Base-by-base conservation (phyloP, 2,113 vertebrate species). In the Bubalus kerabau region DNA sequence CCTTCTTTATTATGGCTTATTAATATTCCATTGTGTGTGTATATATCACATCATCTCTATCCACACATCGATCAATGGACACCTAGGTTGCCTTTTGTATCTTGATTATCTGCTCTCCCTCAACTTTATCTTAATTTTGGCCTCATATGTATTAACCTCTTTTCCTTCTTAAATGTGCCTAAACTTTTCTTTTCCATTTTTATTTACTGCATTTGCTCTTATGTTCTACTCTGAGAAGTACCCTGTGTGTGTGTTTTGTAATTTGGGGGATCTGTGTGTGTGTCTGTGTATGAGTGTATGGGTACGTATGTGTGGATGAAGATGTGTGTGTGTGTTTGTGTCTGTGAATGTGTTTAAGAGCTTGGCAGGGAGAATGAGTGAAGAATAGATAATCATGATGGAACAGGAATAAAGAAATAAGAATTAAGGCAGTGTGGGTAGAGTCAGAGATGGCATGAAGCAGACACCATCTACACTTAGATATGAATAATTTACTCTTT, bases 231-330 rank as follows among this genome's bases (percentile, higher is more conserved):
- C 54, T 50, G 54, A 90, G 46, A 94, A 43, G 26, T 57, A 28
- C 3, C 0, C 0, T 62, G 11, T 43, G 50, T 21, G 43, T 46
- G 2, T 54, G 3, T 62, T 21, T 24, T 30, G n/a, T 30, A 26
- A 50, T n/a, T 84, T 67, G 5, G 16, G 24, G 36, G 23, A n/a
- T 13, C 24, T 50, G 5, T 26, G 62, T 67, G 26, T 28, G 23
- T 83, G 7, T 84, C 2, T 87, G 23, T 57, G 19, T 83, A 16
- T 57, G 15, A 40, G 14, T 52, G n/a, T 30, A 23, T 48, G 36
- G 67, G 26, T 26, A 46, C 54, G 16, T n/a, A 2, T 46, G 32
- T 84, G 28, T 36, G 23, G 10, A 17, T 54, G 46, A 64, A 56
- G n/a, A 14, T 36, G 21, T 43, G 40, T 81, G 40, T 81, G 24